Percentiles rank a stretch among this genome's conserved stretches.
phyloP scores from a whole-genome alignment of 2,113 vertebrate species.

The Microtus montanus region DNA sequence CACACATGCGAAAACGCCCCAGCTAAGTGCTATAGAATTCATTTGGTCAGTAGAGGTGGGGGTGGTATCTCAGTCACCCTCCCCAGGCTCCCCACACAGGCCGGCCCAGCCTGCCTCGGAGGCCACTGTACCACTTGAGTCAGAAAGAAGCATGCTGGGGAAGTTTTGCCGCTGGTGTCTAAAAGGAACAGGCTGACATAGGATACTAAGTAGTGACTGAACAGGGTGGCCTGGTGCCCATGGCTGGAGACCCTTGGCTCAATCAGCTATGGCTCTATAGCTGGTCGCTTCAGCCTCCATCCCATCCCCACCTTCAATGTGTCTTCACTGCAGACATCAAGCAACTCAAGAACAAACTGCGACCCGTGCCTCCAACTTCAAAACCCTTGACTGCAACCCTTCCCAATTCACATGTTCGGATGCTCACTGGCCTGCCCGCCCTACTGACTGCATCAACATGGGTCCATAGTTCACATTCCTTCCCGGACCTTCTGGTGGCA shows the following conservation, averaged over 20 bases:
- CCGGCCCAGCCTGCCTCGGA: background rate
- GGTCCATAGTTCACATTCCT: background rate
- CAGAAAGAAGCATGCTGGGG: background rate
- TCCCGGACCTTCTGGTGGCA: background rate
- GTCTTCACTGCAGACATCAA: background rate
- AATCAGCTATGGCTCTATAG: background rate
- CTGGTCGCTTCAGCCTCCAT: background rate
- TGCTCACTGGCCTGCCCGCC: background rate
- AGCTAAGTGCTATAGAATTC: background rate
- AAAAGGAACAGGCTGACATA: background rate
- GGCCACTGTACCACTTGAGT: background rate
- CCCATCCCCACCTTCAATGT: background rate
- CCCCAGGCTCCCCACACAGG: background rate
- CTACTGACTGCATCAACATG: background rate
- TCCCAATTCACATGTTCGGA: fast-evolving
- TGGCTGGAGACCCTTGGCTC: background rate
- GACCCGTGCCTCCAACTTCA: background rate
- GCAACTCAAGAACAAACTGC: background rate
- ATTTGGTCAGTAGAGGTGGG: background rate
- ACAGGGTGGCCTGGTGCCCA: background rate
- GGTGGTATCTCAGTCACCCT: background rate
- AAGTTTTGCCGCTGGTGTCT: background rate
- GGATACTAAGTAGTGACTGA: background rate
- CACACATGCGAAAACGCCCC: background rate
- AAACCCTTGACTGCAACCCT: background rate